Conservation (phyloP, 1,140 invertebrate species). For the Pollicipes pollicipes region DNA sequence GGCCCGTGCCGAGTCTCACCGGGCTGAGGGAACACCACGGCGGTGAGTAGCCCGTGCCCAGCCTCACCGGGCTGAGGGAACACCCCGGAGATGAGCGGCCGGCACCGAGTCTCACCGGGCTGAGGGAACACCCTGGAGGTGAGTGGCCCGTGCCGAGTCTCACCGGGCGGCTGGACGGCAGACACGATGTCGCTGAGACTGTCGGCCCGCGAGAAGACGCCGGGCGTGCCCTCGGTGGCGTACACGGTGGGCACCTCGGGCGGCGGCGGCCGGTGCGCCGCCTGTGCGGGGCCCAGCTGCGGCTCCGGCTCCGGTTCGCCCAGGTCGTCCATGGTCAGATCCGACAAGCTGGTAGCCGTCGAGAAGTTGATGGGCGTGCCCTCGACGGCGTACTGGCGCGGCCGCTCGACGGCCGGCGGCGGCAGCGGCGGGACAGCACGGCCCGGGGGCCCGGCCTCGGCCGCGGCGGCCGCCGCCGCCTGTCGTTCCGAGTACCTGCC, state of each 20-base stretch:
- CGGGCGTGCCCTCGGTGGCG: conserved; percentile 42
- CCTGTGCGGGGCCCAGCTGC: too few relatives aligned
- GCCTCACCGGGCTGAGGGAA: too few relatives aligned
- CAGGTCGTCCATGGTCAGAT: conserved; percentile 32
- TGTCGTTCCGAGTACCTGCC: conserved; percentile 6
- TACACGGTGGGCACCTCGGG: conserved; percentile 22
- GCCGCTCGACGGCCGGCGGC: conserved; percentile 30
- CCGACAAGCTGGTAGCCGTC: conserved; percentile 44
- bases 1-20: too few relatives aligned
- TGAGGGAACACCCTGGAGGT: too few relatives aligned
- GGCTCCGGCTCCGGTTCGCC: not conserved
- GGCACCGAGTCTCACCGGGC: too few relatives aligned
- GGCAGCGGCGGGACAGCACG: conserved; percentile 11
- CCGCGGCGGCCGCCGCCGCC: conserved; percentile 12
- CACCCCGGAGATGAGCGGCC: too few relatives aligned
- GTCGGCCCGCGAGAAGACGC: conserved; percentile 39
- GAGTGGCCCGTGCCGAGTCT: too few relatives aligned
- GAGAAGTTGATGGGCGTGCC: conserved; percentile 45
- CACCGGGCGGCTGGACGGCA: not conserved
- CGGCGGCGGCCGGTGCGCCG: not conserved
- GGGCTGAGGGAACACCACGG: too few relatives aligned
- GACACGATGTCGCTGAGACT: conserved; percentile 32
- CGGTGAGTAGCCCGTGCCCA: too few relatives aligned
- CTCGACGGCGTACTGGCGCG: conserved; percentile 41
- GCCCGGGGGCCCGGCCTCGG: too few relatives aligned